Conservation (phyloP, 2,113 vertebrate species). For the Boulengeromyrus knoepffleri region DNA sequence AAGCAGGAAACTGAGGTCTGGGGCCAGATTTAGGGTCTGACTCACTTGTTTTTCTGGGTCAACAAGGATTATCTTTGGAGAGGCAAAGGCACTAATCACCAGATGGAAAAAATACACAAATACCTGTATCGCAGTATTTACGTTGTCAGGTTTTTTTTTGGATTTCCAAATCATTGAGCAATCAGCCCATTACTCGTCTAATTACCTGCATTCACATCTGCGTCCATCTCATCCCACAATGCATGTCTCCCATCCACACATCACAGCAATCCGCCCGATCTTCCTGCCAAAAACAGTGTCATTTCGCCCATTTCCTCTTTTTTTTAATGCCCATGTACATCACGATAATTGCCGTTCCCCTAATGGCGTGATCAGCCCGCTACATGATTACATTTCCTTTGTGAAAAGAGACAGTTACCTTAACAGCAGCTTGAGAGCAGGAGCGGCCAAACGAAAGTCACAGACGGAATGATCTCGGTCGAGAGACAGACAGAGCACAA, state of each 20-base stretch:
- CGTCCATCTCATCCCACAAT: neutral
- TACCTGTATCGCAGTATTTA: neutral
- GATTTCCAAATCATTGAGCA: neutral
- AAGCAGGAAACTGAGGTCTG: neutral
- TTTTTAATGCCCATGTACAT: slow-evolving; percentile 1
- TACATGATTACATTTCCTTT: slow-evolving; percentile 1
- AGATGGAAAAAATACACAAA: neutral
- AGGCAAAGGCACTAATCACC: neutral
- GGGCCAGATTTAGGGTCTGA: neutral
- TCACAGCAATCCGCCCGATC: neutral
- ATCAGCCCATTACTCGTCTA: neutral
- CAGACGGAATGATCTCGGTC: neutral
- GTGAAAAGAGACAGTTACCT: neutral
- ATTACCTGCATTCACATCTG: slow-evolving; percentile 11
- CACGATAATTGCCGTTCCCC: neutral
- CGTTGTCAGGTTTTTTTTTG: neutral
- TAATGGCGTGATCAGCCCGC: slow-evolving; percentile 5
- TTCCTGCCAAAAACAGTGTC: slow-evolving; percentile 2
- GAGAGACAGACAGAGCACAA: neutral
- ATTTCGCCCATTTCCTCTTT: slow-evolving; percentile 6
- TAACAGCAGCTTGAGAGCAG: neutral
- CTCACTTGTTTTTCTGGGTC: neutral
- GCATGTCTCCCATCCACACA: neutral
- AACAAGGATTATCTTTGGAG: neutral
- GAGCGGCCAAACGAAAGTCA: neutral